phyloP scores from a whole-genome alignment of 1,140 invertebrate species.

The Trichogramma pretiosum region DNA sequence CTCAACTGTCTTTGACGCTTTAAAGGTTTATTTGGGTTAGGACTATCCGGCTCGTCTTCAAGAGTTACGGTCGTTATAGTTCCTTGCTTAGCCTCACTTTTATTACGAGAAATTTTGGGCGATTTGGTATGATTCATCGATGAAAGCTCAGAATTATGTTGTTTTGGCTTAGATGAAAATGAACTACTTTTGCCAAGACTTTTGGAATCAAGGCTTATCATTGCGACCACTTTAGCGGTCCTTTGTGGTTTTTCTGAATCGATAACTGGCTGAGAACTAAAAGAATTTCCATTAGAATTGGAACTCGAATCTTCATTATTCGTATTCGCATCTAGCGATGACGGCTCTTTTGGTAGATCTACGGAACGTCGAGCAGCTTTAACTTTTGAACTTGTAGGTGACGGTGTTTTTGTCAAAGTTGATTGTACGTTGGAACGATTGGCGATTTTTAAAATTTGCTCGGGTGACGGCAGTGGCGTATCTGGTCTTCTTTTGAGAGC shows the following conservation, averaged over 20 bases:
- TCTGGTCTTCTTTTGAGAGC: conserved; percentile 23
- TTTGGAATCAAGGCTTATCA: conserved; percentile 33
- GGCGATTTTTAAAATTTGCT: neutral
- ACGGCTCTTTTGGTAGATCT: neutral
- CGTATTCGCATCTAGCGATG: neutral
- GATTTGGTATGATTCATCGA: neutral
- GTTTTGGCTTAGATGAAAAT: neutral
- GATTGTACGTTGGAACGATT: neutral
- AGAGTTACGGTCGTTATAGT: conserved; percentile 20
- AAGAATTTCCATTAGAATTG: conserved; percentile 30
- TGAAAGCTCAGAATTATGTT: neutral
- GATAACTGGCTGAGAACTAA: conserved; percentile 3
- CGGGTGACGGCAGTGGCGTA: conserved; percentile 23
- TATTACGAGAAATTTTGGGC: neutral
- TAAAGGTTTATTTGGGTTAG: conserved; percentile 12
- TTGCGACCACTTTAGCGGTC: conserved; percentile 40
- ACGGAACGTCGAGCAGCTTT: neutral
- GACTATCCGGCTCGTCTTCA: conserved; percentile 23
- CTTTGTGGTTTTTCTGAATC: conserved; percentile 34
- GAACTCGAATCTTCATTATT: conserved; percentile 13
- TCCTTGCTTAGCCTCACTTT: neutral
- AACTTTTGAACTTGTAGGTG: conserved; percentile 3
- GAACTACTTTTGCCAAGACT: neutral
- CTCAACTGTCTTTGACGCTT: conserved; percentile 19
- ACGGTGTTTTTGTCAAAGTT: neutral